Evolutionary conservation across 1,140 invertebrate genomes (phyloP).

Genomic region (Ctenoplectra terminalis): DNA sequence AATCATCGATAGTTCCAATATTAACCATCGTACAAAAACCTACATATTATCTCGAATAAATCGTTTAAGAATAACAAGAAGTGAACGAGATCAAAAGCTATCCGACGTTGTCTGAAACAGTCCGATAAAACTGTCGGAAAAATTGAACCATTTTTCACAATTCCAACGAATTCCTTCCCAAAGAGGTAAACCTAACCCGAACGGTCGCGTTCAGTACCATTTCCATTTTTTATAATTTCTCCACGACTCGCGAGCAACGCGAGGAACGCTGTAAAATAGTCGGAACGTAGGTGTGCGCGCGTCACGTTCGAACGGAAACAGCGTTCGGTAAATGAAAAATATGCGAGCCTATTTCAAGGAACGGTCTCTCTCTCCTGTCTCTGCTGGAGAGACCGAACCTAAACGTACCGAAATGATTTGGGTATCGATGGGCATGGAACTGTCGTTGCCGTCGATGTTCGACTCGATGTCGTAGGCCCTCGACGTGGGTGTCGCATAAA

Average conservation of each 20-base stretch:
- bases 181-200: background rate
- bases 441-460: conserved; percentile 79
- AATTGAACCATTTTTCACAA: background rate
- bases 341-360: conserved; percentile 13
- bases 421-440: conserved; percentile 80
- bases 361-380: background rate
- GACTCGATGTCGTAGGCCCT: conserved; percentile 81
- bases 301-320: conserved; percentile 27
- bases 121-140: no score
- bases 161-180: no score
- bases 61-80: no score
- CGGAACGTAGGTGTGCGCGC: conserved; percentile 24
- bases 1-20: no score
- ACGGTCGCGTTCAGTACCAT: background rate
- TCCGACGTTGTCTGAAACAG: no score
- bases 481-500: conserved; percentile 79
- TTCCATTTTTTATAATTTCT: background rate
- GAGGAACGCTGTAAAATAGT: conserved; percentile 12
- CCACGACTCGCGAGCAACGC: background rate
- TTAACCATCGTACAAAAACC: no score
- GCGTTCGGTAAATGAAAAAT: conserved; percentile 12
- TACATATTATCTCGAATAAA: no score
- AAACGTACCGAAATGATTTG: conserved; percentile 81
- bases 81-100: no score
- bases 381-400: background rate